Base-by-base conservation (phyloP, 2,888 invertebrate genomes). In the Frankliniella fusca region DNA sequence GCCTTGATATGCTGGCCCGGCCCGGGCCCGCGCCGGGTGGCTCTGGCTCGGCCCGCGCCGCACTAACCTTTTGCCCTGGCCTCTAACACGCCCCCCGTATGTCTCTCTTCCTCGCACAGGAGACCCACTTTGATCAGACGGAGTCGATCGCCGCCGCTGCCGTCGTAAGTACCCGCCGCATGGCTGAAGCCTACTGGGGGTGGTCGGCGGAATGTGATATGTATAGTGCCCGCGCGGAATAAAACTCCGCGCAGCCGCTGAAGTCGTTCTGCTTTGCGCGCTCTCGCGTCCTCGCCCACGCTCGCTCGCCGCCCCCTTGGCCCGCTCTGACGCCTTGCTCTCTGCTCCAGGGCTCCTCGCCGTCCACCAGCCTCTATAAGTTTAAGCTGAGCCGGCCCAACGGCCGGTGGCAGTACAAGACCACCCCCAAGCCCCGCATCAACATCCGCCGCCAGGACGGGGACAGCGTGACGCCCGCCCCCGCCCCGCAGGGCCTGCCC, bases 331-430 rank as follows among this genome's bases (percentile, higher is more conserved):
- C 84, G 65, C 84, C 84, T 27, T 84, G 83, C 27, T 83, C 82
- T 50, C 83, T 83, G 11, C 81, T 83, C 18, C 81, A 80, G 28
- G 81, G 65, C 18, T 84, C 83, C 48, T 85, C 81, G 38, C 87
- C 90, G 38, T 90, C 92, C 9, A 92, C 92, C 70, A 92, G 93
- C 84, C 89, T 94, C 83, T 94, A 94, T 87, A 94, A 95, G 88
- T 93, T 95, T 86, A 96, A 95, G 87, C 89, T 96, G 80, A 94
- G 95, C 86, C 91, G 95, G 80, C 91, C 95, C 20, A 95, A 93
- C 80, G 95, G 95, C 83, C 92, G 96, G 85, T 96, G 96, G 96
- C 95, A 95, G 86, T 96, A 96, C 88, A 96, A 95, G 89, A 95
- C 96, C 15, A 94, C 95, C 48, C 93, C 95, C 0, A 96, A 95